A percentile compares a stretch with the other conserved stretches of the same genome.
phyloP scores from a whole-genome alignment of 1,140 invertebrate genomes.

The Drosophila tani region DNA sequence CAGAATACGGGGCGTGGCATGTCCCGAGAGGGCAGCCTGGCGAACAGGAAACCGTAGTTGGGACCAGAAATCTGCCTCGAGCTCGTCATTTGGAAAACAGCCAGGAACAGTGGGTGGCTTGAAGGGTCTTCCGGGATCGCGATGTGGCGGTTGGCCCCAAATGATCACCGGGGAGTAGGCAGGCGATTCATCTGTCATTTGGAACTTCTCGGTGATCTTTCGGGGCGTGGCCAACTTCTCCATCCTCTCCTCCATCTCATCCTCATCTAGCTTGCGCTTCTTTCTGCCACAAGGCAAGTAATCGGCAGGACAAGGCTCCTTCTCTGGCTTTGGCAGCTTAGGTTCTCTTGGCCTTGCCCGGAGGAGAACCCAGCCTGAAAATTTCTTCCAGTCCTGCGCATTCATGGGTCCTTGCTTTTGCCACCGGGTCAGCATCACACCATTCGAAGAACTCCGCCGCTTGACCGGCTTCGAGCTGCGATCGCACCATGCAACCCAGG shows the following conservation, averaged over 20 bases:
- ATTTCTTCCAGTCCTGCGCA: conserved; percentile 53
- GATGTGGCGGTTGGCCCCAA: conserved; percentile 37
- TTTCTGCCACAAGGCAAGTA: conserved; percentile 33
- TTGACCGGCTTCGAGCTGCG: conserved; percentile 36
- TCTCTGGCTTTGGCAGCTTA: neutral
- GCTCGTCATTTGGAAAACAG: conserved; percentile 45
- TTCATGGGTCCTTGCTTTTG: conserved; percentile 67
- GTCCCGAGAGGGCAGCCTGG: conserved; percentile 26
- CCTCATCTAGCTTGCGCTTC: conserved; percentile 1
- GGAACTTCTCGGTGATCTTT: conserved; percentile 50
- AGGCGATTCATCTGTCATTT: neutral
- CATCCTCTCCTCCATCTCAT: conserved; percentile 16
- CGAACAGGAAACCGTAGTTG: conserved; percentile 55
- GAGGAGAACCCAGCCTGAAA: conserved; percentile 39
- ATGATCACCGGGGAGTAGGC: conserved; percentile 51
- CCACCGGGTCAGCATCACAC: conserved; percentile 38
- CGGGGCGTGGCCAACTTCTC: conserved; percentile 34
- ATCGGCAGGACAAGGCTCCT: conserved; percentile 17
- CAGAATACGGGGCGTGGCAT: conserved; percentile 33
- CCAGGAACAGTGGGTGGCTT: conserved; percentile 38
- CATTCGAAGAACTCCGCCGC: neutral
- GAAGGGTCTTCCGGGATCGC: conserved; percentile 61
- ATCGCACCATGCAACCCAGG: conserved; percentile 38
- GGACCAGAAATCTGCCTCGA: conserved; percentile 55
- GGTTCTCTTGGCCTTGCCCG: conserved; percentile 8